phyloP scores from a whole-genome alignment of 2,113 vertebrate species.

The Tor tambroides region DNA sequence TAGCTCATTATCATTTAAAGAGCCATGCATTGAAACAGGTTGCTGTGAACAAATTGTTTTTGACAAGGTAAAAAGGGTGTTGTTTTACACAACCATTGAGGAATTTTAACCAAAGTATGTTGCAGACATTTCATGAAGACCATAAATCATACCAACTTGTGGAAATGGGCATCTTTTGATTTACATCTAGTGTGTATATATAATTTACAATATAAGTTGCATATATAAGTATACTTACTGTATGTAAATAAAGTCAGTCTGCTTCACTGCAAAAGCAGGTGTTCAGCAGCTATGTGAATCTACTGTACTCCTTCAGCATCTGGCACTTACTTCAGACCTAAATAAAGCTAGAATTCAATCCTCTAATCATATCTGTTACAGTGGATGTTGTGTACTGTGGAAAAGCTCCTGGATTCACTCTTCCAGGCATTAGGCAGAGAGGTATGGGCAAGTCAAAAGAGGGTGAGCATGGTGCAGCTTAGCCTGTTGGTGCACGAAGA shows the following conservation, averaged over 20 bases:
- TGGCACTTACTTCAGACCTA: constrained; percentile 1
- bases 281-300: constrained; percentile 13
- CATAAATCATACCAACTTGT: too few species aligned
- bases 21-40: too few species aligned
- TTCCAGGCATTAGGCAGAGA: neutral
- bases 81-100: too few species aligned
- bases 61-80: too few species aligned
- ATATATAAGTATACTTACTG: neutral
- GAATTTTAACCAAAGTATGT: too few species aligned
- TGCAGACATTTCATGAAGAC: too few species aligned
- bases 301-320: neutral
- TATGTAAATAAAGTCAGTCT: neutral
- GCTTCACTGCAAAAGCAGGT: neutral
- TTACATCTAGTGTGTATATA: neutral
- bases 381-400: neutral
- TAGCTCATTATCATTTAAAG: too few species aligned
- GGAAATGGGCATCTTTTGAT: neutral
- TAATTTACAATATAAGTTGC: neutral
- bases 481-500: neutral
- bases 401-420: constrained; percentile 5
- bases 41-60: too few species aligned
- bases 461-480: neutral
- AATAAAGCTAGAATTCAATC: constrained; percentile 18
- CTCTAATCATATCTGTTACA: constrained; percentile 31
- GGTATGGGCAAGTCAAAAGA: constrained; percentile 15